A percentile compares a stretch with the other conserved stretches of the same genome.
phyloP scores from a whole-genome alignment of 2,888 invertebrate genomes.

The Artemia sp. region DNA sequence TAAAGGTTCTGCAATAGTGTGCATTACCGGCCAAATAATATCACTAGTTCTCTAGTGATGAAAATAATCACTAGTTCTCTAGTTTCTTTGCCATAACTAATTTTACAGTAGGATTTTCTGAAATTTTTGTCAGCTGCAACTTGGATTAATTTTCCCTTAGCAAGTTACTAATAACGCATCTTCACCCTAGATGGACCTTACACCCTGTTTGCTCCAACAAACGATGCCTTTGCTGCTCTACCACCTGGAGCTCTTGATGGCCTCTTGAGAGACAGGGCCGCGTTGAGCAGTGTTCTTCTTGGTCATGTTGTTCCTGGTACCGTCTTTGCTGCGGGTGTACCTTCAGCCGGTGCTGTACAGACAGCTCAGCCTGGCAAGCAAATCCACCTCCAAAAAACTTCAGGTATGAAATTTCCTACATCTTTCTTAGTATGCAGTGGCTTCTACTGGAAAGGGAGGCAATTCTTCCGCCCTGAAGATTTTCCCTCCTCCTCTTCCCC shows the following conservation, averaged over 20 bases:
- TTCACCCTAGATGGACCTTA: constrained; percentile 21
- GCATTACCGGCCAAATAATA: no score
- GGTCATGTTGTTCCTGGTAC: constrained; percentile 24
- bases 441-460: no score
- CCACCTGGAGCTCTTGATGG: constrained; percentile 19
- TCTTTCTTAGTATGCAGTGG: no score
- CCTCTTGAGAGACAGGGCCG: constrained; percentile 20
- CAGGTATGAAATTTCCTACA: no score
- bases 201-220: constrained; percentile 24
- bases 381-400: neutral
- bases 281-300: constrained; percentile 22
- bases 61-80: no score
- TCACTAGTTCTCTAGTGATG: no score
- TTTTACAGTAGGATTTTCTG: no score
- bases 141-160: neutral
- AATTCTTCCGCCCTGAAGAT: no score
- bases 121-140: no score
- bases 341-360: constrained; percentile 20
- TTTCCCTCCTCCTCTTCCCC: no score
- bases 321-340: constrained; percentile 24
- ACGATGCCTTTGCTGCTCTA: constrained; percentile 23
- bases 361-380: constrained; percentile 13
- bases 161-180: neutral
- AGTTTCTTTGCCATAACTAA: no score
- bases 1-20: no score